Evolutionary conservation across 1,140 invertebrate species (phyloP), one percentile per base, ranked within the genome.

Genomic region (Octopus bimaculoides): DNA sequence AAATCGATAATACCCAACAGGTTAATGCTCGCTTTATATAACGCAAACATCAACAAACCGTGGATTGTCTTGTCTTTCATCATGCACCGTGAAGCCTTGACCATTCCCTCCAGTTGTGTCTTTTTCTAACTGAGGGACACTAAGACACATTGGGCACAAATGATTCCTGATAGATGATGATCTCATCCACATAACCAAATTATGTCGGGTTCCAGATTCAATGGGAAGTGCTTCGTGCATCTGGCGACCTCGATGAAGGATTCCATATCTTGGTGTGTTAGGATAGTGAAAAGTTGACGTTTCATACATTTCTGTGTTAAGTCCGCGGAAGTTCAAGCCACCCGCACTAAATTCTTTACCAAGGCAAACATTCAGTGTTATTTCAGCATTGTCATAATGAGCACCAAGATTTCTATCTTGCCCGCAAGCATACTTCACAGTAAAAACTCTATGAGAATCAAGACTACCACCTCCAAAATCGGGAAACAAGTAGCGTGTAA

Each of bases 311-410:
- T 81, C 81, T 52, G 69, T 81, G 75, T 80, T 83, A 88, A 90
- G 88, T n/a, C 81, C 76, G 7, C 88, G 88, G 84, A 91, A 91
- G 82, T 89, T 91, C 20, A 91, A 79, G 55, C 88, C 83, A 20
- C 90, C 89, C 66, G 88, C 90, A 61, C 81, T 78, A 82, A 88
- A 91, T 8, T 82, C 76, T 20, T 85, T 83, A n/a, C 87, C 86
- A 5, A 91, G 81, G n/a, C 85, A 87, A 17, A 91, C 85, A 83
- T 91, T 91, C 14, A 91, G 77, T 4, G 91, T 91, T 5, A 91
- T 85, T 83, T 92, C 91, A 55, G 90, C 86, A 81, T 92, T 92
- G 84, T 92, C 91, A 84, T 86, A 91, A 81, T 92, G 91, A 84
- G 85, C 88, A 78, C 78, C 82, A 10, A 92, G 85, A 78, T 91